Evolutionary conservation across 2,888 invertebrate species (phyloP).

Genomic region (Trichopria drosophilae): DNA sequence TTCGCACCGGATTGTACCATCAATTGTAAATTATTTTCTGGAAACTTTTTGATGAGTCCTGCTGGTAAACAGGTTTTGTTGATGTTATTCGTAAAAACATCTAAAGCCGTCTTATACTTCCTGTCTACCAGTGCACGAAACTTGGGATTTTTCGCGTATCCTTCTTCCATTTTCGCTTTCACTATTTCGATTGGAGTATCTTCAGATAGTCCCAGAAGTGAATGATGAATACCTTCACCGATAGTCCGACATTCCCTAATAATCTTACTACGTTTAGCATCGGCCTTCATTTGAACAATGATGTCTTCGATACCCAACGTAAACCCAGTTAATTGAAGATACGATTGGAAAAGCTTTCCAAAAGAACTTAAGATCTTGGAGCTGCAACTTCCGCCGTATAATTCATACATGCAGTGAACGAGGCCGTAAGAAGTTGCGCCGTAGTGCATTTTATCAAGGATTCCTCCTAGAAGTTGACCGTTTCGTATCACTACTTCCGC

Average conservation of each 20-base stretch:
- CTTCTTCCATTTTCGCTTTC: slow-evolving; percentile 70
- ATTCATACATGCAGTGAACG: slow-evolving; percentile 91
- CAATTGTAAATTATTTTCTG: slow-evolving; percentile 93
- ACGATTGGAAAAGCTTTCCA: slow-evolving; percentile 88
- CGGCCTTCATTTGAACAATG: slow-evolving; percentile 74
- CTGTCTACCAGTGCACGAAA: slow-evolving; percentile 81
- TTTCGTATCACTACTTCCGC: slow-evolving; percentile 85
- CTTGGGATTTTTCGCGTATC: slow-evolving; percentile 71
- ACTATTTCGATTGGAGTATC: slow-evolving; percentile 65
- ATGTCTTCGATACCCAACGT: slow-evolving; percentile 96
- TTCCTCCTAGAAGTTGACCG: slow-evolving; percentile 87
- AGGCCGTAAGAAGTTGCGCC: slow-evolving; percentile 94
- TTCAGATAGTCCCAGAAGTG: slow-evolving; percentile 71
- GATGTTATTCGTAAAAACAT: slow-evolving; percentile 86
- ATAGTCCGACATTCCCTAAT: slow-evolving; percentile 67
- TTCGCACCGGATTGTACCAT: slow-evolving; percentile 99
- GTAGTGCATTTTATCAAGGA: slow-evolving; percentile 95
- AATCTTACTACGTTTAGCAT: slow-evolving; percentile 71
- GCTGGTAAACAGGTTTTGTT: slow-evolving; percentile 82
- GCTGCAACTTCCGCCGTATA: slow-evolving; percentile 89
- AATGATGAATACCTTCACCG: slow-evolving; percentile 54
- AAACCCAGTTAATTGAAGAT: slow-evolving; percentile 89
- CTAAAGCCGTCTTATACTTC: slow-evolving; percentile 79
- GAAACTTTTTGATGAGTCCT: slow-evolving; percentile 86
- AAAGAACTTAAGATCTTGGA: slow-evolving; percentile 83